These are phyloP conservation scores for Idaea aversata DNA, from an alignment of 2,888 invertebrate genomes.

Conservation along the genomic window DNA sequence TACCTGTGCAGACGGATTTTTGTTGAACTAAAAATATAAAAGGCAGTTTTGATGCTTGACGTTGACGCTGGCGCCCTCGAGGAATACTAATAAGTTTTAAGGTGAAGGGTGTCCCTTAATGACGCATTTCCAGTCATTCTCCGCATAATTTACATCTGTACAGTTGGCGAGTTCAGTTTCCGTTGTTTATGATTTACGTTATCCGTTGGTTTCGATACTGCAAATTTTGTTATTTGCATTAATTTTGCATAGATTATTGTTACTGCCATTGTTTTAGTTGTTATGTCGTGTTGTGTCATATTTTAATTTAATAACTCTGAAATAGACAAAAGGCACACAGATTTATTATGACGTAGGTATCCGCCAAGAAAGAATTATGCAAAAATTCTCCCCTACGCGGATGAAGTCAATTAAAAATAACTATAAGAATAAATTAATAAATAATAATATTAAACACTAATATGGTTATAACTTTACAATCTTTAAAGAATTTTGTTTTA, in stretches of 20 bases:
- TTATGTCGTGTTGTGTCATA: neutral
- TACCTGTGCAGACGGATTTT: neutral
- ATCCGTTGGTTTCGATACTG: conserved; percentile 43
- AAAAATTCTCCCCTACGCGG: no score
- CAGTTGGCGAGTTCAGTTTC: conserved; percentile 38
- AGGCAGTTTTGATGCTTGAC: neutral
- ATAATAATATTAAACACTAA: neutral
- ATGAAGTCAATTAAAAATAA: neutral
- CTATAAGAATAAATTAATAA: neutral
- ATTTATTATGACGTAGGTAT: no score
- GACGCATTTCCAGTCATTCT: conserved; percentile 65
- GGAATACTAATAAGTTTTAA: conserved; percentile 17
- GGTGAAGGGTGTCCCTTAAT: conserved; percentile 66
- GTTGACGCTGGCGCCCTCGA: neutral
- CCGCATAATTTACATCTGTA: conserved; percentile 46
- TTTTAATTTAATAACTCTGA: neutral
- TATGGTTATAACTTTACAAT: neutral
- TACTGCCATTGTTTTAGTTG: neutral
- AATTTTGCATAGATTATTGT: neutral
- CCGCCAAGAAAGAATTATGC: no score
- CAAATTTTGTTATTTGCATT: neutral
- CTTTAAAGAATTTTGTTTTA: neutral
- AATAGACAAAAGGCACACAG: no score
- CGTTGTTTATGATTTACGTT: conserved; percentile 68
- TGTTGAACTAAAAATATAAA: neutral